phyloP scores from a whole-genome alignment of 2,797 vertebrate genomes.

The Sorex maritimensis region DNA sequence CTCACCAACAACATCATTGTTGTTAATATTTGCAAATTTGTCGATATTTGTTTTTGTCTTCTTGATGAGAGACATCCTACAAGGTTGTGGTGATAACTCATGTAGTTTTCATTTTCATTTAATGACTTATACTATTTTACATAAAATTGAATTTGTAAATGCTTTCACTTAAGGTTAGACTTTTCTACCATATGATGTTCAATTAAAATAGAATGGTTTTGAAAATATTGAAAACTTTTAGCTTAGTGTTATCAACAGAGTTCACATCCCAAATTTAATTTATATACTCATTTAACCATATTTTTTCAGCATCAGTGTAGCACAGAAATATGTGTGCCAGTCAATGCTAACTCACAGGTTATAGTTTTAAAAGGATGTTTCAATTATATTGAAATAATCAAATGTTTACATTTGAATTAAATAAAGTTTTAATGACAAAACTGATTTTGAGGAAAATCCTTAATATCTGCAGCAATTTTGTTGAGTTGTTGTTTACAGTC shows the following conservation, averaged over 20 bases:
- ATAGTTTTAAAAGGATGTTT: neutral
- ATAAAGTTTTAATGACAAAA: neutral
- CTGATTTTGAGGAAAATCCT: neutral
- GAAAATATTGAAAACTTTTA: conserved; percentile 25
- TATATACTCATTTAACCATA: neutral
- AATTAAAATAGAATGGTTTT: conserved; percentile 58
- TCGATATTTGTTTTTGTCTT: too few relatives aligned
- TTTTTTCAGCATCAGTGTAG: conserved; percentile 14
- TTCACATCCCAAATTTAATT: conserved; percentile 3
- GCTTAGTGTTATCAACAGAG: neutral
- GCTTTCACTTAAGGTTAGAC: neutral
- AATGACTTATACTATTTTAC: neutral
- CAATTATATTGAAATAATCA: neutral
- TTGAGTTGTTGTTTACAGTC: neutral
- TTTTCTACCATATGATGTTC: neutral
- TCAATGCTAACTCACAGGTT: neutral
- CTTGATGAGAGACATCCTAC: too few relatives aligned
- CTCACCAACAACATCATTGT: too few relatives aligned
- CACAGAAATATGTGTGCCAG: neutral
- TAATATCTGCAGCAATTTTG: conserved; percentile 19
- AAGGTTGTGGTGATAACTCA: too few relatives aligned
- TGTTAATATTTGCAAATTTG: too few relatives aligned
- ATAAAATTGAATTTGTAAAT: neutral
- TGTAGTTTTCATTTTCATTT: too few relatives aligned
- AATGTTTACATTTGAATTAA: conserved; percentile 52